Conservation (phyloP, 2,113 vertebrate species). For the Lanius collurio region DNA sequence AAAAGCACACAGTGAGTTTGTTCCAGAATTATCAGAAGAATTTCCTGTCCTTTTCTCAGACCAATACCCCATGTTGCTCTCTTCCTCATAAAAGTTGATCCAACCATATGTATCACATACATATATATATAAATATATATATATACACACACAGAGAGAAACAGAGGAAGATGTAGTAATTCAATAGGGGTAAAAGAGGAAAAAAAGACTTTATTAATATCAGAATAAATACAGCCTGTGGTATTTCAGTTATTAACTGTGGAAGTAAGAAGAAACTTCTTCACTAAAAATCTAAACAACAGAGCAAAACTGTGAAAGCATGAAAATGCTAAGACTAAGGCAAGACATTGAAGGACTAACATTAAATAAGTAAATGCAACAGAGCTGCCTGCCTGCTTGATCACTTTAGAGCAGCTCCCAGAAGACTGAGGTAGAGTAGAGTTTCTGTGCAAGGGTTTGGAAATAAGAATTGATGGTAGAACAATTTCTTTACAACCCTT, state of each 20-base stretch:
- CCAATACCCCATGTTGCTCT: neutral
- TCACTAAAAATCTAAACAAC: neutral
- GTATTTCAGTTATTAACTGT: neutral
- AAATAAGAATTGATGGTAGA: slow-evolving; percentile 44
- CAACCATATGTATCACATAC: neutral
- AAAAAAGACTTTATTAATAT: neutral
- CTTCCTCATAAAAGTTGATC: neutral
- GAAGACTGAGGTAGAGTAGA: neutral
- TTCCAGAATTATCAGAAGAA: neutral
- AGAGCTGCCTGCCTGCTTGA: neutral
- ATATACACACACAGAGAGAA: neutral
- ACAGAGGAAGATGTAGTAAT: neutral
- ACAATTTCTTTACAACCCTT: slow-evolving; percentile 36
- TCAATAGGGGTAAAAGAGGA: neutral
- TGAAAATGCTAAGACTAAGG: neutral
- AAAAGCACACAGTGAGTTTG: neutral
- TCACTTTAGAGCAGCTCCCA: slow-evolving; percentile 26
- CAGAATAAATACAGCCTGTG: neutral
- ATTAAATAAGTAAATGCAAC: slow-evolving; percentile 28
- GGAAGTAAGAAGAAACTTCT: neutral
- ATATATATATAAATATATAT: neutral
- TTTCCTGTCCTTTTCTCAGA: neutral
- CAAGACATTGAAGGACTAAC: neutral
- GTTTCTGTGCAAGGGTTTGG: neutral
- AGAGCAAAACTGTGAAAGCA: neutral